Conservation (phyloP, 2,113 vertebrate species). For the Brachionichthys hirsutus region DNA sequence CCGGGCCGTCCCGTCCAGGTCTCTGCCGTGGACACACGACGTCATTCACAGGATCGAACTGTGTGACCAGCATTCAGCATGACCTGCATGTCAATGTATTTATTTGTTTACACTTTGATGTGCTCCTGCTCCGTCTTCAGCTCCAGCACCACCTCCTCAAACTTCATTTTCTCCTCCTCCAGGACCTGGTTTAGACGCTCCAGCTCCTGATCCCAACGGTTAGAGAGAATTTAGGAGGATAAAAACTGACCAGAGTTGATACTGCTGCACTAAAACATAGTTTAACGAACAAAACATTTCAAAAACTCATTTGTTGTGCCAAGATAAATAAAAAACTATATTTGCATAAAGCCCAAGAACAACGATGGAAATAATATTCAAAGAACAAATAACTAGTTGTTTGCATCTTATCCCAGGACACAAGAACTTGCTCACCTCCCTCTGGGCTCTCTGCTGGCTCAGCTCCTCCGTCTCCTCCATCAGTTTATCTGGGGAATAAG, state of each 20-base stretch:
- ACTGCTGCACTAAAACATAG: no score
- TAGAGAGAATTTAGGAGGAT: no score
- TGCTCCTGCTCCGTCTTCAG: constrained; percentile 91
- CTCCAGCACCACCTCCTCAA: constrained; percentile 93
- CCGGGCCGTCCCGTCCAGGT: constrained; percentile 87
- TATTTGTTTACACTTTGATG: constrained; percentile 82
- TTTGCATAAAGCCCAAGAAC: no score
- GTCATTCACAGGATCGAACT: rapidly evolving
- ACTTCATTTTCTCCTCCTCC: constrained; percentile 92
- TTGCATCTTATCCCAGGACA: no score
- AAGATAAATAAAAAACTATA: no score
- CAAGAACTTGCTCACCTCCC: constrained; percentile 78
- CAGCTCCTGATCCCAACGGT: constrained; percentile 78
- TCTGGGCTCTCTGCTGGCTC: constrained; percentile 90
- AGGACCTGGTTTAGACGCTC: constrained; percentile 91
- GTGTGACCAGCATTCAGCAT: no score
- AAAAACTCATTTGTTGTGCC: no score
- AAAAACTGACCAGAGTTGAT: no score
- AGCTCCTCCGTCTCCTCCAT: constrained; percentile 98
- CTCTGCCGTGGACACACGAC: constrained; percentile 72
- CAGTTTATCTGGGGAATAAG: constrained; percentile 86
- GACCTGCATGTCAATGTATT: no score
- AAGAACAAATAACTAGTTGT: no score
- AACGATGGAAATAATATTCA: no score
- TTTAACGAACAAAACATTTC: no score